Evolutionary conservation across 2,113 vertebrate genomes (phyloP).

Genomic region (Myrmecophaga tridactyla): DNA sequence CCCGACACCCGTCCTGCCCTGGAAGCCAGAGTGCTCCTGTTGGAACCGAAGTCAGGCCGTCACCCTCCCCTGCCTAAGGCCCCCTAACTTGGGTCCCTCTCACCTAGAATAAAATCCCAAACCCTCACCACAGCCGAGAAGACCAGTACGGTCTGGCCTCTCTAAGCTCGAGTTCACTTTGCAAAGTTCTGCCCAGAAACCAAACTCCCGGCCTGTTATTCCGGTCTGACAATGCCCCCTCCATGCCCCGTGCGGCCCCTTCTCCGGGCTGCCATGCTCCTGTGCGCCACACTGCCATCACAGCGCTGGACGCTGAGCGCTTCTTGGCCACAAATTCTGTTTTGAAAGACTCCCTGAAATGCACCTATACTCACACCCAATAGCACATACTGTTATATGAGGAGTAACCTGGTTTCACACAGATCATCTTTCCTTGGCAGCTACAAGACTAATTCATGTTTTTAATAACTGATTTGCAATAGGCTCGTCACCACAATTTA

Average conservation of each 20-base stretch:
- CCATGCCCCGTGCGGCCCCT: not conserved
- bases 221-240: not conserved
- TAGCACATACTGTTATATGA: conserved; percentile 48
- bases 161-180: not conserved
- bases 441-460: not conserved
- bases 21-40: not conserved
- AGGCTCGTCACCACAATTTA: not conserved
- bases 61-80: not conserved
- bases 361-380: conserved; percentile 27
- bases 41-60: not conserved
- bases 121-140: rapidly evolving
- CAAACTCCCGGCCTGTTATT: not conserved
- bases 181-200: not conserved
- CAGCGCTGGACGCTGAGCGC: not conserved
- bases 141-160: not conserved
- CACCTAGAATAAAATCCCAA: not conserved
- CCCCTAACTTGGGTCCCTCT: not conserved
- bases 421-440: conserved; percentile 59
- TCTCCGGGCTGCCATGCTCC: not conserved
- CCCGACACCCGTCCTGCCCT: not conserved
- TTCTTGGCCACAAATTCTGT: conserved; percentile 37
- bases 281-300: not conserved
- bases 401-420: not conserved
- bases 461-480: conserved; percentile 29
- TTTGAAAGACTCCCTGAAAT: conserved; percentile 40